Evolutionary conservation across 2,888 invertebrate species (phyloP), one percentile per base, ranked within the genome.

Genomic region (Alviniconcha strummeri): DNA sequence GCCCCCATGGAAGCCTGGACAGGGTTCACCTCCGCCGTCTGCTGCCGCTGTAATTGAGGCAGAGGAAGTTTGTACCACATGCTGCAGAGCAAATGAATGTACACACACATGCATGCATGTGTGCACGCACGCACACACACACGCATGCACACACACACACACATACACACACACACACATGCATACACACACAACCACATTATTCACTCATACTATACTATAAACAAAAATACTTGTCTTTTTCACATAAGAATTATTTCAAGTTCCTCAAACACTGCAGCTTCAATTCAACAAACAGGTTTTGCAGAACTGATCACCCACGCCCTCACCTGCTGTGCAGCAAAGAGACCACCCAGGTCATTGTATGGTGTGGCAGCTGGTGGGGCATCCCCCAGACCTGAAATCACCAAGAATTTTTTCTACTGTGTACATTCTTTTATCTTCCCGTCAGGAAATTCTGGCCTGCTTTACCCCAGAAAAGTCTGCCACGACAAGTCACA

Each of bases 341-440:
- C 52, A 60, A 81, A 81, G 36, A 81, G 81, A 60, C 74, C 81
- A 5, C 74, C 74, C 52, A 81, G 74, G 13, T 81, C 74, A 74
- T 81, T 74, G 5, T 74, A 72, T 7, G 74, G 72, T 36, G 72
- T 57, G 19, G 56, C 72, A n/a, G 72, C 74, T 0, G 78, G 78
- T 7, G 78, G 78, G 52, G 60, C 81, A 57, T 72, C 72, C 13
- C 57, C 74, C 9, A 72, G 36, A 8, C 74, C 81, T 81, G 81
- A 17, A 72, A 56, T 17, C 52, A 72, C 60, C 74, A 4, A 1
- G 9, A 36, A 36, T 1, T 1, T 1, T 36, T 0, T 36, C 0
- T 36, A 36, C 36, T 36, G 36, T 36, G 36, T 36, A 36, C 36
- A 36, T 3, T n/a, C 57, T 36, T 54, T 52, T 17, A 8, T 76